These are phyloP conservation scores for Germaria angustata DNA, from an alignment of 2,888 invertebrate species.

Conservation along the genomic window DNA sequence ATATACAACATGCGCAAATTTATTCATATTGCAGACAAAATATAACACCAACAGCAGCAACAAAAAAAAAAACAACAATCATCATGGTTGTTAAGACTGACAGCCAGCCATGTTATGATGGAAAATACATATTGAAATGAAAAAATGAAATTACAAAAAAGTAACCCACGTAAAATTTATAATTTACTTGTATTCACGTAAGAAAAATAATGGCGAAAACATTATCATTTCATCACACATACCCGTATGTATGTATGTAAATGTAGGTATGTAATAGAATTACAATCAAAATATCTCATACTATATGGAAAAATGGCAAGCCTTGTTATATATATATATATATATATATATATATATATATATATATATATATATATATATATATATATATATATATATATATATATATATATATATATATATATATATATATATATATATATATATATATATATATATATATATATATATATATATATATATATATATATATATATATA, in stretches of 20 bases:
- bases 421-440: too few species aligned
- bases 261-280: conserved; percentile 2
- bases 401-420: too few species aligned
- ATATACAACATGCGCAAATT: conserved; percentile 62
- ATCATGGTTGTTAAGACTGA: conserved; percentile 62
- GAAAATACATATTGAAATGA: neutral
- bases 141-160: neutral
- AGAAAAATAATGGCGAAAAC: conserved; percentile 40
- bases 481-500: too few species aligned
- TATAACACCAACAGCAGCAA: neutral
- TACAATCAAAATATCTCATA: neutral
- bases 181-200: neutral
- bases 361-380: too few species aligned
- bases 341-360: too few species aligned
- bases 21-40: conserved; percentile 46
- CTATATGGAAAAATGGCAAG: conserved; percentile 26
- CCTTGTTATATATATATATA: conserved; percentile 10
- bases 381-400: too few species aligned
- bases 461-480: too few species aligned
- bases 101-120: conserved; percentile 58
- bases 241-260: neutral
- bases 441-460: too few species aligned
- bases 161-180: conserved; percentile 31
- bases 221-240: neutral
- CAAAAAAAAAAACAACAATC: conserved; percentile 44